Evolutionary conservation across 2,113 vertebrate genomes (phyloP), one percentile per base, ranked within the genome.

Genomic region (Apaloderma vittatum): DNA sequence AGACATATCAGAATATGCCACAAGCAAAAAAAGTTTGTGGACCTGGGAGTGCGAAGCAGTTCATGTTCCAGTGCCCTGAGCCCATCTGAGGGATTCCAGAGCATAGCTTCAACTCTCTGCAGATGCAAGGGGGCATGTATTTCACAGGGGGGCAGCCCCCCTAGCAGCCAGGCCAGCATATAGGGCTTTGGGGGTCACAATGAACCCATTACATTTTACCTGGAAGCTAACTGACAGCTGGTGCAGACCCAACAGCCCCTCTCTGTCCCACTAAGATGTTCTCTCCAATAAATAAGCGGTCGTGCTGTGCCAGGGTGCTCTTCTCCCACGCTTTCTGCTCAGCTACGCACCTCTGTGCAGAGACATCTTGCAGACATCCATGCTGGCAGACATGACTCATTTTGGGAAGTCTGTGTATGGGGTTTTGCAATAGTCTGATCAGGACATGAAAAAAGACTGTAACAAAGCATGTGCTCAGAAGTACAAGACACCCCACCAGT

Each of bases 371-470:
- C 91, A 94, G 93, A 73, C 61, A 89, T 66, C 82, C 70, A 52
- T 29, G 61, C 77, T 0, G 3, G 81, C 90, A 93, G 91, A 85
- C 87, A 17, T 95, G 95, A 95, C 73, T 97, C 95, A 95, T 74
- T 91, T n/a, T 51, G 65, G 81, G 77, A 75, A 91, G 79, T 62
- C 79, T 88, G 88, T 0, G 0, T 61, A 11, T 0, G 2, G 29
- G 8, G 40, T 84, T 96, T 96, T 93, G 93, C 86, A 96, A 94
- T 17, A 93, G 91, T 74, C 91, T 89, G 93, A 91, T 75, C 57
- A 85, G 89, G 80, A 65, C 73, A 49, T 45, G 80, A 91, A 49
- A 55, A 67, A 45, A 89, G 68, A 71, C 63, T 24, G 72, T 15
- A 55, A 70, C 1, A 14, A 86, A 92, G 63, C 1, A 2, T 54